Percentiles rank a stretch among this genome's conserved stretches.
Conservation (phyloP, 2,888 invertebrate species). For the Drosophila anomalata region DNA sequence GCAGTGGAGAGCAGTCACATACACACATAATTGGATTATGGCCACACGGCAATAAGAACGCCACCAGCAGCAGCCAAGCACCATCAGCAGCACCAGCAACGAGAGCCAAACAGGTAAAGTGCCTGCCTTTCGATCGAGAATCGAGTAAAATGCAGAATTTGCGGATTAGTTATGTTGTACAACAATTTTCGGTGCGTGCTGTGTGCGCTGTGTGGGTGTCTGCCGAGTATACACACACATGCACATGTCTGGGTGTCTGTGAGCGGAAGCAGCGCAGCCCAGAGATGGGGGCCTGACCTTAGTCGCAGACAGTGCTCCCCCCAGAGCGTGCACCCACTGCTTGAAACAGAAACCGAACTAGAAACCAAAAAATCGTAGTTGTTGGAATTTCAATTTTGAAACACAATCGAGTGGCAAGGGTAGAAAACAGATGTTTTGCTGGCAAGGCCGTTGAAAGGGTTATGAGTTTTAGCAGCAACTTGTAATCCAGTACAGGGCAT, state of each 20-base stretch:
- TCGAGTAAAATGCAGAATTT: conserved; percentile 19
- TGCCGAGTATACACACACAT: conserved; percentile 4
- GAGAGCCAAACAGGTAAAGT: conserved; percentile 55
- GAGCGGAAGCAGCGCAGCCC: conserved; percentile 34
- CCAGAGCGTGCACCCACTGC: background rate
- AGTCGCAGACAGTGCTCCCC: conserved; percentile 22
- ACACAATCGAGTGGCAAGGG: background rate
- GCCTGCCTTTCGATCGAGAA: conserved; percentile 38
- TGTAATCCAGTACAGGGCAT: background rate
- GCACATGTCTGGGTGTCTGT: conserved; percentile 29
- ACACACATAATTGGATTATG: conserved; percentile 63
- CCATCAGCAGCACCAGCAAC: background rate
- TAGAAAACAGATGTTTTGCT: conserved; percentile 1
- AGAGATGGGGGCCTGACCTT: conserved; percentile 42
- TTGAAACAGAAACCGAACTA: background rate
- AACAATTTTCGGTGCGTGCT: conserved; percentile 46
- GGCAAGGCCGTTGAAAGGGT: background rate
- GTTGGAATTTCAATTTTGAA: background rate
- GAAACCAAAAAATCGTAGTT: background rate
- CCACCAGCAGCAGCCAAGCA: conserved; percentile 6
- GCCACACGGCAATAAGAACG: conserved; percentile 40
- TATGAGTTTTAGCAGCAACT: conserved; percentile 5
- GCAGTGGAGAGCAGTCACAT: conserved; percentile 38
- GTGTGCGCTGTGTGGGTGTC: conserved; percentile 23
- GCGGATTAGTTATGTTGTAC: conserved; percentile 42